Evolutionary conservation across 2,113 vertebrate genomes (phyloP).

Genomic region (Laterallus jamaicensis): DNA sequence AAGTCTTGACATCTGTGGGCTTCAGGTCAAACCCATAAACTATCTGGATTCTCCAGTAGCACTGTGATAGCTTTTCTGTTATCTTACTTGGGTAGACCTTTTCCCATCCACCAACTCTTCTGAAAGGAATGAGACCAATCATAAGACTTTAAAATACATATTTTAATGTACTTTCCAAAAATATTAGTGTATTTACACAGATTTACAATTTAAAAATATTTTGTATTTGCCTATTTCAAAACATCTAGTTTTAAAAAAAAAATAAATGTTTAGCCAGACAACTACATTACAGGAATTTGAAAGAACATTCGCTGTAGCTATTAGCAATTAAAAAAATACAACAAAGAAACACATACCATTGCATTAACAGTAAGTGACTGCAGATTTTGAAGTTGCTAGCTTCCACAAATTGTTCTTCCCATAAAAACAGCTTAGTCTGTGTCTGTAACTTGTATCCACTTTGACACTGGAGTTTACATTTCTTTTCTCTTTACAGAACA

Average conservation of each 20-base stretch:
- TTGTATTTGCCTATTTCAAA: background rate
- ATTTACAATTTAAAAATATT: background rate
- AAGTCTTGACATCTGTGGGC: background rate
- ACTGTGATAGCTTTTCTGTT: background rate
- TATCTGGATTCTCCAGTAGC: background rate
- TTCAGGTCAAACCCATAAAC: background rate
- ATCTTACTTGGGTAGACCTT: background rate
- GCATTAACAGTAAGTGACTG: constrained; percentile 25
- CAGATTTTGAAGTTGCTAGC: constrained; percentile 3
- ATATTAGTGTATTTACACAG: constrained; percentile 56
- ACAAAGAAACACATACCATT: constrained; percentile 25
- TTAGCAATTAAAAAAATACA: constrained; percentile 1
- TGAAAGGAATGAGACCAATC: background rate
- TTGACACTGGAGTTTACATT: background rate
- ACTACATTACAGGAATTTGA: background rate
- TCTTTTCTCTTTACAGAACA: background rate
- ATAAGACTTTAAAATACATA: background rate
- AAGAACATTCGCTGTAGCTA: constrained; percentile 22
- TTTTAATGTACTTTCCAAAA: background rate
- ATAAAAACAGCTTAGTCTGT: background rate
- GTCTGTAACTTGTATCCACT: background rate
- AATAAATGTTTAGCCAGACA: background rate
- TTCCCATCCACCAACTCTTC: background rate
- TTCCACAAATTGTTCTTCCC: constrained; percentile 24
- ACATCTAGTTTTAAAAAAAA: background rate